Conservation (phyloP, 30 jellyfish, hydroid and myxozoan genomes). For the Euphysa ruthae region DNA sequence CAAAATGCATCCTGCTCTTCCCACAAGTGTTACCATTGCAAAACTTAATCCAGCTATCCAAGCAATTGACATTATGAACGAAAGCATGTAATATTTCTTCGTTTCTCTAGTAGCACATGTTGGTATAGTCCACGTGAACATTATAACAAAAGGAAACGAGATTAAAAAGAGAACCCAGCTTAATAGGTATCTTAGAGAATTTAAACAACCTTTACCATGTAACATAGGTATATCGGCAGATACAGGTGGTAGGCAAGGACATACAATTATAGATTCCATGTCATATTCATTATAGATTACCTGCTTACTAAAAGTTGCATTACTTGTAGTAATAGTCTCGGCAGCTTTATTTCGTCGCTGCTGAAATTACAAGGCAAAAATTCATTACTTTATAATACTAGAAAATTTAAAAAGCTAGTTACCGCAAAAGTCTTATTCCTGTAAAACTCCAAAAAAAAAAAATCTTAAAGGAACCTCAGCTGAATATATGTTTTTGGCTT, state of each 20-base stretch:
- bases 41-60: slow-evolving; percentile 91
- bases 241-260: slow-evolving; percentile 85
- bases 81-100: slow-evolving; percentile 57
- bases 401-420: no score
- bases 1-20: slow-evolving; percentile 90
- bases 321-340: no score
- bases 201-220: slow-evolving; percentile 41
- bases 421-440: no score
- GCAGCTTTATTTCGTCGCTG: no score
- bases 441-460: no score
- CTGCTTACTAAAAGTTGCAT: no score
- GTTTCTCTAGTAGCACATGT: slow-evolving; percentile 70
- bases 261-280: slow-evolving; percentile 38
- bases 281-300: no score
- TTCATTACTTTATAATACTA: no score
- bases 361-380: no score
- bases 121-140: slow-evolving; percentile 93
- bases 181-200: slow-evolving; percentile 8
- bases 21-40: slow-evolving; percentile 96
- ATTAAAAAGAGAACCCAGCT: slow-evolving; percentile 77
- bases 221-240: slow-evolving; percentile 71
- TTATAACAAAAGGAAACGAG: slow-evolving; percentile 76
- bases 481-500: no score
- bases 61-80: slow-evolving; percentile 75
- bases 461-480: no score